Evolutionary conservation across 2,888 invertebrate genomes (phyloP), one percentile per base, ranked within the genome.

Genomic region (Melieria crassipennis): DNA sequence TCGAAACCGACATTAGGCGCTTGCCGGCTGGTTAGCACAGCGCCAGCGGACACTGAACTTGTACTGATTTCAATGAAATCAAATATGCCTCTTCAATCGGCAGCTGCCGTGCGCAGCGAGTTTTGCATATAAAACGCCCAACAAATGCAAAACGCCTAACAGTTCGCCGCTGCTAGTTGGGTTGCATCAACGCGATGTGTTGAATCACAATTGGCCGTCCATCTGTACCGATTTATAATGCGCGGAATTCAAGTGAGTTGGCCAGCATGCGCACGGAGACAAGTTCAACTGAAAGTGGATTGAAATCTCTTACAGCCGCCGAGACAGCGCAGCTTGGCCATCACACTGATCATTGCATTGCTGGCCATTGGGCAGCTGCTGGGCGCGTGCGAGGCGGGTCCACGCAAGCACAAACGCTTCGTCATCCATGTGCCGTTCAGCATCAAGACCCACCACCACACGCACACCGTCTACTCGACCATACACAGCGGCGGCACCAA

Each of bases 351-450:
- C 30, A 30, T 30, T 30, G 30, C 30, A 30, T 30, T 30, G 30
- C 30, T 30, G 30, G 30, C 30, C 30, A 30, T 30, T 43, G 69
- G 52, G 5, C 52, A 48, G 7, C 65, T 79, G 64, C 66, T 80
- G 60, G 83, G 79, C 78, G 83, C 61, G 81, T 89, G 30, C 88
- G 88, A 74, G 89, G 89, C 71, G 89, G 90, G 64, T 86, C 76
- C 81, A 7, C 79, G 81, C 43, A 70, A 76, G 87, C 91, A 92
- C 85, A 91, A 92, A 80, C 92, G 92, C 80, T 92, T 93, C 76
- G 89, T 93, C 79, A 93, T 94, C 83, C 93, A 94, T 86, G 93
- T 94, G 65, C 94, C 94, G 1, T 89, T 92, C 84, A 92, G 92
- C 85, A 89, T 94, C 76, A 93, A 94, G 82, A 91, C 92, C 75